Percentiles rank a stretch among this genome's conserved stretches.
Evolutionary conservation across 2,113 vertebrate genomes (phyloP).

Genomic region (Leiothrix lutea): DNA sequence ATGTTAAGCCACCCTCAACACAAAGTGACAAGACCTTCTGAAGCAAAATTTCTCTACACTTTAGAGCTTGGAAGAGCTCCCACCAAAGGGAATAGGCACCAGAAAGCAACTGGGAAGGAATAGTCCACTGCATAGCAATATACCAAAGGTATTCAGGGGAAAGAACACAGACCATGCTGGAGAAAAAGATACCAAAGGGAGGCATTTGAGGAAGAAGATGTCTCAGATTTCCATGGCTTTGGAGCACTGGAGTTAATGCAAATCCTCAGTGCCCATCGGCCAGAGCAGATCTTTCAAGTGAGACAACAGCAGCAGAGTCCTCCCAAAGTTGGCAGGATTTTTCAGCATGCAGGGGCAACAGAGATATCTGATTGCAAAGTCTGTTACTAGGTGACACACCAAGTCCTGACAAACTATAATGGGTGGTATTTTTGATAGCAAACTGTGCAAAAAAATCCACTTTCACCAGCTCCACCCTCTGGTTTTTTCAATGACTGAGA

Average conservation of each 20-base stretch:
- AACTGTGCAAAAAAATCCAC: not conserved
- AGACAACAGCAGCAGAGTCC: not conserved
- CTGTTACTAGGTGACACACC: conserved; percentile 58
- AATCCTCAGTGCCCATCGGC: not conserved
- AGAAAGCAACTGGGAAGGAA: not conserved
- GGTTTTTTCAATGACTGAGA: not conserved
- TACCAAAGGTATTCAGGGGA: not conserved
- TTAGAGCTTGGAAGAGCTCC: not conserved
- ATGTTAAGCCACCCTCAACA: not conserved
- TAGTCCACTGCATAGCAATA: not conserved
- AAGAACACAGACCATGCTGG: rapidly evolving
- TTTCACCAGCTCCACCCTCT: not conserved
- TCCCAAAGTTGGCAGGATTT: not conserved
- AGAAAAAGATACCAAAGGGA: not conserved
- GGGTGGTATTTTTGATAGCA: conserved; percentile 24
- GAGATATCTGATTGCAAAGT: conserved; percentile 20
- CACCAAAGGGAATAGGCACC: not conserved
- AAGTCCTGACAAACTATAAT: conserved; percentile 11
- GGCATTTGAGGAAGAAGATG: not conserved
- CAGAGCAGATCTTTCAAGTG: not conserved
- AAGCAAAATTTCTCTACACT: not conserved
- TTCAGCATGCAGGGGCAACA: not conserved
- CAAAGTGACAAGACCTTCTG: not conserved
- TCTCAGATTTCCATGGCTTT: not conserved
- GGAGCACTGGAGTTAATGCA: not conserved